A percentile compares a stretch with the other conserved stretches of the same genome.
phyloP scores from a whole-genome alignment of 2,113 vertebrate genomes.

The Argyrosomus japonicus region DNA sequence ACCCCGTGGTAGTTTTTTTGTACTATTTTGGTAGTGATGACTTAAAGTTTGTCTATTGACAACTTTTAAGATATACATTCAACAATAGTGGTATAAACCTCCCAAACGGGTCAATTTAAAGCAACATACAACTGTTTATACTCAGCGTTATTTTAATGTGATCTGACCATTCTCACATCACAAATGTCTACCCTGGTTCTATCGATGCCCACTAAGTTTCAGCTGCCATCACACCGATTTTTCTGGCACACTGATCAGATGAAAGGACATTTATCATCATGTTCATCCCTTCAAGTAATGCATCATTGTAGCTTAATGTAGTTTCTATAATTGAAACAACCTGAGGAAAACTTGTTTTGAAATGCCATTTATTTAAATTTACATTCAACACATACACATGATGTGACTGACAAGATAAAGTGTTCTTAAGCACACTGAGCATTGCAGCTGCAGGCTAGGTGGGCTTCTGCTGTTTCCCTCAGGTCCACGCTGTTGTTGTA shows the following conservation, averaged over 20 bases:
- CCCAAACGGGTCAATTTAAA: background rate
- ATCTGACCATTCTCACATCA: background rate
- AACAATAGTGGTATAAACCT: background rate
- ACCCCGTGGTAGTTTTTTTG: background rate
- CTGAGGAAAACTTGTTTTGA: background rate
- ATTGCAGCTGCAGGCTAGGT: conserved; percentile 79
- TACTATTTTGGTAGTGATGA: background rate
- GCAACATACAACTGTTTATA: background rate
- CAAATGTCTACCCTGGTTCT: background rate
- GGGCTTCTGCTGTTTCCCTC: conserved; percentile 69
- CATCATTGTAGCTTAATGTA: background rate
- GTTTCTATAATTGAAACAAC: background rate
- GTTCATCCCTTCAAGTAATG: background rate
- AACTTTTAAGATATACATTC: background rate
- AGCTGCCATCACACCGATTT: background rate
- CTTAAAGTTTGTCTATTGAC: background rate
- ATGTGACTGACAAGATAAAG: background rate
- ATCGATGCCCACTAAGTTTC: too few species aligned
- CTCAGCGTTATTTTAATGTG: background rate
- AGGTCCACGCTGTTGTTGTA: conserved; percentile 72
- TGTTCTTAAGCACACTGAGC: conserved; percentile 71
- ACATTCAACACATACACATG: conserved; percentile 17
- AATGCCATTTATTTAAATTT: conserved; percentile 65
- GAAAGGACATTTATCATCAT: background rate
- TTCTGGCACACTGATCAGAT: background rate